phyloP scores from a whole-genome alignment of 2,113 vertebrate genomes.

The Rallus limicola region DNA sequence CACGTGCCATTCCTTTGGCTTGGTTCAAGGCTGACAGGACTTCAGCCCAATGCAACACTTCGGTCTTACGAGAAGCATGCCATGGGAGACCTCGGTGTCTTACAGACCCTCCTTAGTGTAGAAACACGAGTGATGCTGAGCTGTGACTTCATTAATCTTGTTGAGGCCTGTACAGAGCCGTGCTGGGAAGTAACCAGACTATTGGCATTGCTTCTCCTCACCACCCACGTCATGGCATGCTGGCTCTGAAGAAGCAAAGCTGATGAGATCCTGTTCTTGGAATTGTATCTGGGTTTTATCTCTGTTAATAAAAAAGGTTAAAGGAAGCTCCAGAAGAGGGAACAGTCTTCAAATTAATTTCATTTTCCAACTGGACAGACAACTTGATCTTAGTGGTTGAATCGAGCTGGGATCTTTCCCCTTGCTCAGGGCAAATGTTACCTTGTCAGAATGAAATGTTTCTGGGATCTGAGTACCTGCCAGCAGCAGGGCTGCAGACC shows the following conservation, averaged over 20 bases:
- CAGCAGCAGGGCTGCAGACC: neutral
- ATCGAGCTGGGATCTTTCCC: neutral
- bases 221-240: fast-evolving
- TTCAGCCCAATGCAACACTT: neutral
- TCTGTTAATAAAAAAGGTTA: neutral
- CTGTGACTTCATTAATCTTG: neutral
- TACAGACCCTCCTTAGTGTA: neutral
- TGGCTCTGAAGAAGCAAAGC: neutral
- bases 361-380: neutral
- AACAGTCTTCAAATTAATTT: neutral
- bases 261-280: neutral
- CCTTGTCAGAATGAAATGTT: neutral
- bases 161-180: neutral
- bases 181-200: neutral
- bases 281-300: neutral
- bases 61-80: neutral
- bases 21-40: neutral
- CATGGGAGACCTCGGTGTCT: neutral
- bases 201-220: neutral
- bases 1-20: neutral
- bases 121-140: neutral
- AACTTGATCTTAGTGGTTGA: neutral
- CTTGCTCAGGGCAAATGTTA: neutral
- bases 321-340: neutral
- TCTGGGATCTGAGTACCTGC: neutral